These are phyloP conservation scores for Perithous albicinctus DNA, from an alignment of 2,888 invertebrate species.

Conservation along the genomic window DNA sequence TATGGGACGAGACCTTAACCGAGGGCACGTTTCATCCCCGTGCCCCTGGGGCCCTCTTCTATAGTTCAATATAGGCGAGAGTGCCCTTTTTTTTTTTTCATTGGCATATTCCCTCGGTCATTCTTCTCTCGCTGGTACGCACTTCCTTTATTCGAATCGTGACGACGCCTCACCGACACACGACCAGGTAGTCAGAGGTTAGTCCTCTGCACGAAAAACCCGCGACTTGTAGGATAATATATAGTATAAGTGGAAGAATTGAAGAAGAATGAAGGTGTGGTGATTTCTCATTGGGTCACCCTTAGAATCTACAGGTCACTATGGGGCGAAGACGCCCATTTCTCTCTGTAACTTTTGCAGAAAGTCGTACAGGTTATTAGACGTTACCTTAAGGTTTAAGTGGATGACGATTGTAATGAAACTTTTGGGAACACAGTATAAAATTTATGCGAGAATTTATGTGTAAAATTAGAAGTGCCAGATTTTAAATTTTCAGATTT, in stretches of 20 bases:
- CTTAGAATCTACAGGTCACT: conserved; percentile 39
- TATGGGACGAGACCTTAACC: conserved; percentile 47
- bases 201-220: conserved; percentile 63
- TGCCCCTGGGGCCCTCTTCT: conserved; percentile 66
- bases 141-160: conserved; percentile 55
- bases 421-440: too few species aligned
- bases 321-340: not conserved
- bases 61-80: conserved; percentile 42
- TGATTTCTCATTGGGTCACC: conserved; percentile 37
- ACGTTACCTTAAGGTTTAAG: conserved; percentile 30
- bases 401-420: conserved; percentile 17
- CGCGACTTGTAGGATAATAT: conserved; percentile 57
- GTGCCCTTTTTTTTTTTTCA: conserved; percentile 61
- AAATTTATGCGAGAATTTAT: too few species aligned
- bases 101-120: conserved; percentile 39
- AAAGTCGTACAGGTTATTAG: conserved; percentile 41
- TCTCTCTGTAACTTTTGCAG: conserved; percentile 14
- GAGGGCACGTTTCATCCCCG: conserved; percentile 76
- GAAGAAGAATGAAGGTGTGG: conserved; percentile 48
- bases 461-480: too few species aligned
- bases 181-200: conserved; percentile 70
- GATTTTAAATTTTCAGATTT: too few species aligned
- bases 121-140: conserved; percentile 50
- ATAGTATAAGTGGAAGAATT: conserved; percentile 47
- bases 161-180: conserved; percentile 70